Evolutionary conservation across 2,113 vertebrate genomes (phyloP), one percentile per base, ranked within the genome.

Genomic region (Rissa tridactyla): DNA sequence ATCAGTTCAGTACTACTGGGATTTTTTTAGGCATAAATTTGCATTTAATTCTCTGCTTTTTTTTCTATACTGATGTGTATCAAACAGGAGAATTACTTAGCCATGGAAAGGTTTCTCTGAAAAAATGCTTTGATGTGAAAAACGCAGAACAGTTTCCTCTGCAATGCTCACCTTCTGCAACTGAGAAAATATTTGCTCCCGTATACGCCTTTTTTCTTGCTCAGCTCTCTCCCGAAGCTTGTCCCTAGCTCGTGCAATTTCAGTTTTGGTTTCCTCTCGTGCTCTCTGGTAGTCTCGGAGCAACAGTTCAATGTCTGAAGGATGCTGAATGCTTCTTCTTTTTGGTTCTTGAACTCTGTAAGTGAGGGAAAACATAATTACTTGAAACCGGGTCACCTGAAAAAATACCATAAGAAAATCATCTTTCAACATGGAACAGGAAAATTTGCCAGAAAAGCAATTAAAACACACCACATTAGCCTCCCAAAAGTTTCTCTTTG

Each of bases 241-340:
- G 54, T 99, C 98, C 57, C 98, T 97, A 0, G 99, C 99, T 85
- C 95, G 98, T 6, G 99, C 99, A n/a, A 99, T 99, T 98, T 99
- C 99, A 1, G 96, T 97, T 97, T 98, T 98, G 78, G 99, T 98
- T 94, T 99, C 99, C 94, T 99, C 99, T 5, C 99, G 98, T 18
- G 99, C 99, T 61, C 91, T 98, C 79, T 98, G 98, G 78, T 99
- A 99, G 96, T 99, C 99, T 70, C 79, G 98, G 83, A 99, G 95
- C 96, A 99, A 86, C 79, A 98, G 95, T 92, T 99, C 98, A 18
- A 99, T 99, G 92, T 99, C 99, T 75, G 98, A 99, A 12, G 99
- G 98, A 82, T 88, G 97, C 70, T 97, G 98, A 68, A 97, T 13
- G 12, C 95, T 96, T 49, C 94, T 98, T 57, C 72, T 97, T 27